phyloP scores from a whole-genome alignment of 2,797 vertebrate species.

The Urocyon cinereoargenteus region DNA sequence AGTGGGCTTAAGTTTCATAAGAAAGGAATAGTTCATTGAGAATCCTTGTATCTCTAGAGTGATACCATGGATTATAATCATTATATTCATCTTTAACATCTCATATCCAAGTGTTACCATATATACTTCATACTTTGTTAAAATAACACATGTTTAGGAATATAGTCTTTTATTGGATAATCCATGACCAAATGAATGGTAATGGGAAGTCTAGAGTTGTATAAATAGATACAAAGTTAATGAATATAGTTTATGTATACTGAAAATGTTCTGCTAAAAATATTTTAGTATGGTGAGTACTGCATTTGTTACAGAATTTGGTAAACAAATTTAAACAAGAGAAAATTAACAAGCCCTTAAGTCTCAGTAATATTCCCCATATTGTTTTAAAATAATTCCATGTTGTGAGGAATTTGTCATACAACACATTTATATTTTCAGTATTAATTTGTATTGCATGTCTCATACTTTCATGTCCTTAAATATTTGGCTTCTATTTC shows the following conservation, averaged over 20 bases:
- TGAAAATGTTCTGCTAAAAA: constrained; percentile 32
- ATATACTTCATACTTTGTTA: background rate
- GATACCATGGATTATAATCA: background rate
- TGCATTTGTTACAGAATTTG: constrained; percentile 53
- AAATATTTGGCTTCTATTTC: constrained; percentile 62
- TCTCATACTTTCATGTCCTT: constrained; percentile 33
- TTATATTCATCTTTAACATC: background rate
- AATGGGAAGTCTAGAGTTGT: background rate
- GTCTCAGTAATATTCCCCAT: constrained; percentile 37
- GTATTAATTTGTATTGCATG: constrained; percentile 1
- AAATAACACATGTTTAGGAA: constrained; percentile 36
- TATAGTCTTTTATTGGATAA: background rate
- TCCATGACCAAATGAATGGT: background rate
- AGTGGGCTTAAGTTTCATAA: background rate
- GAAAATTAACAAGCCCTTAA: constrained; percentile 48
- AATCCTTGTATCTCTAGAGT: background rate
- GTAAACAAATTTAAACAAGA: constrained; percentile 58
- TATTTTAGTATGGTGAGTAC: constrained; percentile 5
- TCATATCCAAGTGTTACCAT: background rate
- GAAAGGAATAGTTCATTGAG: constrained; percentile 1
- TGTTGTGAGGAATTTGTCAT: constrained; percentile 34
- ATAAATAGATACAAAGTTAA: constrained; percentile 41
- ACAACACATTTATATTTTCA: constrained; percentile 35
- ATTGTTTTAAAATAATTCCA: constrained; percentile 54
- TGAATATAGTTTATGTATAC: background rate